phyloP scores from a whole-genome alignment of 2,113 vertebrate genomes.

The Pelobates fuscus region DNA sequence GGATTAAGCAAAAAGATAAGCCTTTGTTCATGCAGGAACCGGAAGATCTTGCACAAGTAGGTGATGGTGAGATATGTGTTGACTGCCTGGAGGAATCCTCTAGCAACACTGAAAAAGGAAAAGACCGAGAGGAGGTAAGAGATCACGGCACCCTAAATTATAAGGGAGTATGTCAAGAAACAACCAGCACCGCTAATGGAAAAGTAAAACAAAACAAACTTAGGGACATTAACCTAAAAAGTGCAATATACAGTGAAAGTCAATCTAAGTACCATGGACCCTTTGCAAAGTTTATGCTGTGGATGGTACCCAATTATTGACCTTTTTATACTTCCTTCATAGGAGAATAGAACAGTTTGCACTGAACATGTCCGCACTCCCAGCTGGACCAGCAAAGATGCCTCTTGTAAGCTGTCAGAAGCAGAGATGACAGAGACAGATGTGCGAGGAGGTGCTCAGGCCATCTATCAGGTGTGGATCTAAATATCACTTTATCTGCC shows the following conservation, averaged over 20 bases:
- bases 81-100: conserved; percentile 70
- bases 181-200: no score
- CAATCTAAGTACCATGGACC: no score
- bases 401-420: conserved; percentile 72
- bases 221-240: no score
- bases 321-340: conserved; percentile 39
- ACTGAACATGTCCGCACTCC: conserved; percentile 69
- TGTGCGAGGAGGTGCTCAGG: conserved; percentile 86
- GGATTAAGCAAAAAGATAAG: conserved; percentile 96
- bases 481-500: no score
- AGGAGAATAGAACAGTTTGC: conserved; percentile 71
- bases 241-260: no score
- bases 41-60: conserved; percentile 74
- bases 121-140: conserved; percentile 75
- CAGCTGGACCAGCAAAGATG: conserved; percentile 75
- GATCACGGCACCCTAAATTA: no score
- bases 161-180: no score
- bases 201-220: no score
- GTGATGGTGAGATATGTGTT: conserved; percentile 64
- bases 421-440: conserved; percentile 80
- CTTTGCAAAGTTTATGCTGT: no score
- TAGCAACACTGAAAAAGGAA: conserved; percentile 73
- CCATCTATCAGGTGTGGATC: conserved; percentile 84
- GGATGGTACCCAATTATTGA: no score
- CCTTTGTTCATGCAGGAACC: conserved; percentile 96